Evolutionary conservation across 2,888 invertebrate species (phyloP), one percentile per base, ranked within the genome.

Genomic region (Doris montereyensis): DNA sequence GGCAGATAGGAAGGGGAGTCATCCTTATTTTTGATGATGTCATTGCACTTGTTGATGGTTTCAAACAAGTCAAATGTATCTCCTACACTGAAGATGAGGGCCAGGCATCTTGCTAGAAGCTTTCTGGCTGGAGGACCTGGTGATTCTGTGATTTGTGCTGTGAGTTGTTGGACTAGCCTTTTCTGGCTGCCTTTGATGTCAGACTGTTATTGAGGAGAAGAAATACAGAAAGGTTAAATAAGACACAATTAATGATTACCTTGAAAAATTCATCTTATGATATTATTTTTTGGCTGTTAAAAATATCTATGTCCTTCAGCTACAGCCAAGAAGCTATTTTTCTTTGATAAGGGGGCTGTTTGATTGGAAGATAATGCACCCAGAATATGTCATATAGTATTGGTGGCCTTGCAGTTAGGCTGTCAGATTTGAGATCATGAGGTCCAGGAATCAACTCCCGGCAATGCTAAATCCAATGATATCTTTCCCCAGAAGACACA

Each of bases 121-220:
- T 96, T 95, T 34, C 99, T 93, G 0, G 98, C 97, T 2, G 99
- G 97, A 17, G 98, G 97, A 0, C 99, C 99, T 0, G 97, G 96
- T 67, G 92, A 91, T 87, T 97, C 96, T 87, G 96, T 95, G 87
- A 99, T 95, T 83, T 97, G 95, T 88, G 94, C 95, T 76, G 97
- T 95, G 84, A 99, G 93, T 91, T 99, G 99, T 81, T 97, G 96
- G 0, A 99, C 97, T 80, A 99, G 92, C 90, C 97, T 97, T 91
- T 97, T 96, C 91, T 99, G 99, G 89, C 97, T 97, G 90, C 95
- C 96, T 93, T 98, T 98, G 82, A 99, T 97, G 91, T 99, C 99
- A 85, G 96, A 96, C 96, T 97, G 93, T 58, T 94, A 93, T 81
- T 82, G 82, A 81, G 81, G 81, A 72, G 60, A 65, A 76, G 57